Conservation (phyloP, 2,888 invertebrate genomes). For the Morpho achilles region DNA sequence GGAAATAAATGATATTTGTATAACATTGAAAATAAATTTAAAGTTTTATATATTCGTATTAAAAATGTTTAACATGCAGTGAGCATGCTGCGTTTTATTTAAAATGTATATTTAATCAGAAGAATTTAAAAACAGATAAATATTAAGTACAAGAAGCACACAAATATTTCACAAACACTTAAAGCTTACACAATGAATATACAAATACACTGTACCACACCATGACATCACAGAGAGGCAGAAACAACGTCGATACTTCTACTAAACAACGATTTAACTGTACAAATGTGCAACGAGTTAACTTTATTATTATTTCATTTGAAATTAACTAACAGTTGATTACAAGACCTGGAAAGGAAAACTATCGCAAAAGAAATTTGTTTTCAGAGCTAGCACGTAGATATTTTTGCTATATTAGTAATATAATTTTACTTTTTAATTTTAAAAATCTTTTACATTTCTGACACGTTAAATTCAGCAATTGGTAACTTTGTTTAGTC, state of each 20-base stretch:
- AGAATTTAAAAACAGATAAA: neutral
- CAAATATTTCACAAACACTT: conserved; percentile 12
- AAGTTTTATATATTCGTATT: neutral
- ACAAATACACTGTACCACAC: conserved; percentile 14
- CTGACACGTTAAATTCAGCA: too few relatives aligned
- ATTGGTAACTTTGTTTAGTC: neutral
- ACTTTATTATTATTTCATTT: too few relatives aligned
- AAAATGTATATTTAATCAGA: neutral
- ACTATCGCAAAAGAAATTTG: too few relatives aligned
- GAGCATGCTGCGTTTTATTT: conserved; percentile 1
- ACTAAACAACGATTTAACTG: too few relatives aligned
- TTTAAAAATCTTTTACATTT: too few relatives aligned
- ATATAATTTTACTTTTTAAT: too few relatives aligned
- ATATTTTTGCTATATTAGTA: too few relatives aligned
- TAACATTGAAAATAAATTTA: neutral
- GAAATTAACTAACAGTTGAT: too few relatives aligned
- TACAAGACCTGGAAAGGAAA: too few relatives aligned
- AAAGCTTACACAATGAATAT: conserved; percentile 17
- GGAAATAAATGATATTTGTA: neutral
- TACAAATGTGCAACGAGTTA: too few relatives aligned
- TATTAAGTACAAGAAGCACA: conserved; percentile 3
- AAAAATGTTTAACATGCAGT: neutral
- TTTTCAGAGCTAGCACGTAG: too few relatives aligned
- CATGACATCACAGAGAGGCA: conserved; percentile 20
- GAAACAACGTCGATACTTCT: neutral